A percentile compares a stretch with the other conserved stretches of the same genome.
These are phyloP conservation scores for Pteropus rufus DNA, from an alignment of 2,797 vertebrate genomes.

Conservation along the genomic window DNA sequence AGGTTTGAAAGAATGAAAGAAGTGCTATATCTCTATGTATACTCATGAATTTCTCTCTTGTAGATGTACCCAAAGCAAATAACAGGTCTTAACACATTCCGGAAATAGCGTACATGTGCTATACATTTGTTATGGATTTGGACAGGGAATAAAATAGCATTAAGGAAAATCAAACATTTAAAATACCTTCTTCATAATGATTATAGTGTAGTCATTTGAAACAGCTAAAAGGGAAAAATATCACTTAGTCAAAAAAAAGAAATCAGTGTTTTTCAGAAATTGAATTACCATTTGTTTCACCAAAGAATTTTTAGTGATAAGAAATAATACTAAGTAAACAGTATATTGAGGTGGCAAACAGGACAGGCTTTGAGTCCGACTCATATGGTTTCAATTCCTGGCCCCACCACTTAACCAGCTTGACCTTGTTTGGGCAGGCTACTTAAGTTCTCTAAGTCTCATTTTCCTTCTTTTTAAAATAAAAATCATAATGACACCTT, in stretches of 20 bases:
- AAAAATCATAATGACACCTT: not conserved
- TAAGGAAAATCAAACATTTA: conserved; percentile 9
- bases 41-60: not conserved
- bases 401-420: not conserved
- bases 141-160: not conserved
- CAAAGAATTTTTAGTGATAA: not conserved
- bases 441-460: not conserved
- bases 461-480: conserved; percentile 36
- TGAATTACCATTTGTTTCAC: conserved; percentile 22
- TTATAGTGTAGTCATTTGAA: conserved; percentile 25
- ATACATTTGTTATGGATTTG: not conserved
- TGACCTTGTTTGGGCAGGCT: not conserved
- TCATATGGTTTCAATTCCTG: not conserved
- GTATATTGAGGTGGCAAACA: not conserved
- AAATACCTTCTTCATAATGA: conserved; percentile 24
- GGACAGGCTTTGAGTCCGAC: not conserved
- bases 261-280: not conserved
- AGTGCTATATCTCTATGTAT: not conserved
- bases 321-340: not conserved
- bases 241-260: not conserved
- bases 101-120: not conserved
- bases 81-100: not conserved
- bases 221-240: not conserved
- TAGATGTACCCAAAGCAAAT: not conserved
- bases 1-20: conserved; percentile 23